A percentile compares a stretch with the other conserved stretches of the same genome.
phyloP scores from a whole-genome alignment of 2,113 vertebrate species.

The Mugil cephalus region DNA sequence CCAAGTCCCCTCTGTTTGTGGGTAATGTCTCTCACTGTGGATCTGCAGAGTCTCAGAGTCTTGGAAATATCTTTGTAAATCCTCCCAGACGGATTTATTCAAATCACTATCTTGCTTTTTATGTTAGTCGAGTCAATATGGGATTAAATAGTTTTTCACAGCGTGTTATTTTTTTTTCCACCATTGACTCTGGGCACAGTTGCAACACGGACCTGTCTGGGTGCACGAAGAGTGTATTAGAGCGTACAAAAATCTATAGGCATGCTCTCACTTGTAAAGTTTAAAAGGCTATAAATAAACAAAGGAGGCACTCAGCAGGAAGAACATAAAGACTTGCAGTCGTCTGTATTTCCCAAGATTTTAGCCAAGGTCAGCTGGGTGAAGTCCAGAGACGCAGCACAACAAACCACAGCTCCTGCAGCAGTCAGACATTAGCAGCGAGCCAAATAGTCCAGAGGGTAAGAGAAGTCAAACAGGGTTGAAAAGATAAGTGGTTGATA shows the following conservation, averaged over 20 bases:
- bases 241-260: background rate
- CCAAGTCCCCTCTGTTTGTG: no score
- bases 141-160: background rate
- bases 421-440: constrained; percentile 19
- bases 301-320: constrained; percentile 11
- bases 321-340: constrained; percentile 11
- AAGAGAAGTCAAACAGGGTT: constrained; percentile 1
- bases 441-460: constrained; percentile 18
- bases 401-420: constrained; percentile 2
- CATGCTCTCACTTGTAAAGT: background rate
- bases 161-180: background rate
- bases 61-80: no score
- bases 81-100: no score
- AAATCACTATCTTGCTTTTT: no score
- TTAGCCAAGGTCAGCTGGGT: constrained; percentile 20
- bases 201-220: background rate
- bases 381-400: constrained; percentile 5
- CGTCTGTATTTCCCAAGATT: constrained; percentile 42
- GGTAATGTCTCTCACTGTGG: no score
- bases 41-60: no score
- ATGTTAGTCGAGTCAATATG: background rate
- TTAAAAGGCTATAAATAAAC: constrained; percentile 24
- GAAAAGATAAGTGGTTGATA: constrained; percentile 11
- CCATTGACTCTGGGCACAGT: background rate
- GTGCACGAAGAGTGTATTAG: background rate